Conservation (phyloP, 2,113 vertebrate species). For the Cynopterus brachyotis region DNA sequence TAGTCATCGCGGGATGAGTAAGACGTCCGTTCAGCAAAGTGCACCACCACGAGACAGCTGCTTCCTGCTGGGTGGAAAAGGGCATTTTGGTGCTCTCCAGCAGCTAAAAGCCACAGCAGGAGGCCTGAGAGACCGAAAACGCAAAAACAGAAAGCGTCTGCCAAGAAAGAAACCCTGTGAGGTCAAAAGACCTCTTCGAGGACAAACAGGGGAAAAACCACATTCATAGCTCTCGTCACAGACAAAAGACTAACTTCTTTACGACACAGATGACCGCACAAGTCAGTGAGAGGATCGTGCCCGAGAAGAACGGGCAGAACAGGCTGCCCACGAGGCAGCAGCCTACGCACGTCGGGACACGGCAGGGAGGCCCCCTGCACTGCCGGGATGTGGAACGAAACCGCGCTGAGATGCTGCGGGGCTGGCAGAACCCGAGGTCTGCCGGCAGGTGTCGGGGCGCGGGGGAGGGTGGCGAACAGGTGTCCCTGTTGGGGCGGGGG, state of each 20-base stretch:
- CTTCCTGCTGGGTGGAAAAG: not conserved
- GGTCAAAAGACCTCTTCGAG: not conserved
- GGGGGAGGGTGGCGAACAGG: not conserved
- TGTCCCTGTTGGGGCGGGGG: rapidly evolving
- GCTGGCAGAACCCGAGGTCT: not conserved
- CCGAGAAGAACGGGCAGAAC: not conserved
- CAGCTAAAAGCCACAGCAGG: not conserved
- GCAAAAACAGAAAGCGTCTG: not conserved
- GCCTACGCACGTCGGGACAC: no score
- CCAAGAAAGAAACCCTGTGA: not conserved
- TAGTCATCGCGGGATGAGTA: not conserved
- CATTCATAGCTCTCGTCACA: not conserved
- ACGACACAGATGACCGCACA: not conserved
- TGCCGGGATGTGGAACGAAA: rapidly evolving
- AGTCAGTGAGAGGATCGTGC: not conserved
- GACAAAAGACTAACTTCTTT: not conserved
- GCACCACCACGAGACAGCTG: not conserved
- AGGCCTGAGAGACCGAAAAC: not conserved
- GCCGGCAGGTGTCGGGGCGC: not conserved
- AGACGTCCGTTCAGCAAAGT: not conserved
- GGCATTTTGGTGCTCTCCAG: not conserved
- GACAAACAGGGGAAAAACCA: not conserved
- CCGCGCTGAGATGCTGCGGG: rapidly evolving
- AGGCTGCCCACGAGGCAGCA: not conserved
- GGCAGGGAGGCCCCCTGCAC: not conserved